Percentiles rank a stretch among this genome's conserved stretches.
Evolutionary conservation across 2,113 vertebrate species (phyloP).

Genomic region (Cyrtonyx montezumae): DNA sequence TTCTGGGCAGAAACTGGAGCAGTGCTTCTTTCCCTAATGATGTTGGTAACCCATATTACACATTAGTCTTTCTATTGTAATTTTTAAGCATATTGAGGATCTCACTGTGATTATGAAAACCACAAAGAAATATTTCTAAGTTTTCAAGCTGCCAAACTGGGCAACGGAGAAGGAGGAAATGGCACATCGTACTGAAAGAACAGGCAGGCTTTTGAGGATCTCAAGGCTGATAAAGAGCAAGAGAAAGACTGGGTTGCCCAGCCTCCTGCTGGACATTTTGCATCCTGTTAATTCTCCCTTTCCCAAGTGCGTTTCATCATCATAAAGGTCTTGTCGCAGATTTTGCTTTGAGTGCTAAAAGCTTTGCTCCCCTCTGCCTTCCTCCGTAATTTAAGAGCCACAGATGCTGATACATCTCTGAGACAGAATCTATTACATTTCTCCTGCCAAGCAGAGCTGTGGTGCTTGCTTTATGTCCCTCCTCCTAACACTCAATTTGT

Average conservation of each 20-base stretch:
- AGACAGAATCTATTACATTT: slow-evolving; percentile 62
- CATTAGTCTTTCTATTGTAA: accelerated
- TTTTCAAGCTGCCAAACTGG: not conserved
- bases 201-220: not conserved
- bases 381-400: slow-evolving; percentile 24
- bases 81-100: not conserved
- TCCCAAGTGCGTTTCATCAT: not conserved
- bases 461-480: slow-evolving; percentile 53
- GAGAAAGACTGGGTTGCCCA: not conserved
- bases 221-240: not conserved
- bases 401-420: slow-evolving; percentile 38
- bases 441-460: slow-evolving; percentile 56
- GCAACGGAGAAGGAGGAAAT: not conserved
- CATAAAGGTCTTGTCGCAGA: not conserved
- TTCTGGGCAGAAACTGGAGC: not conserved
- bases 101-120: not conserved
- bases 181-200: not conserved
- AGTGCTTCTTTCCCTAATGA: not conserved
- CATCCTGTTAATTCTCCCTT: not conserved
- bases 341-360: slow-evolving; percentile 54
- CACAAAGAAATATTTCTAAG: not conserved
- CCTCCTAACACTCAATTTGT: slow-evolving; percentile 50
- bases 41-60: not conserved
- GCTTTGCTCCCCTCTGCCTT: slow-evolving; percentile 40
- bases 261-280: not conserved